Percentiles rank a stretch among this genome's conserved stretches.
phyloP scores from a whole-genome alignment of 2,888 invertebrate genomes.

The Eutolmus rufibarbis region DNA sequence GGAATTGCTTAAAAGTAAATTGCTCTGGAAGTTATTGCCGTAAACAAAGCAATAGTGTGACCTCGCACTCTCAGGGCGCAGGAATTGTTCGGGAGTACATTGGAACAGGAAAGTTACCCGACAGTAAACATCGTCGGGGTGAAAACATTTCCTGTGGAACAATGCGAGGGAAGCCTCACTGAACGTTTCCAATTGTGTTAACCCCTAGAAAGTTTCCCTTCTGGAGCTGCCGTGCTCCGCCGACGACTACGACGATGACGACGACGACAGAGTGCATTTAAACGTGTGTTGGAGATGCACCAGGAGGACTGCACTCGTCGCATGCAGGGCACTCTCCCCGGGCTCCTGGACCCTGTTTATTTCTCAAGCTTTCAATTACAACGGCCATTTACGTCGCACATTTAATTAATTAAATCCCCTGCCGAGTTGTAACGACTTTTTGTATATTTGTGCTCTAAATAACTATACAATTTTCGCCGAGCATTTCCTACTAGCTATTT shows the following conservation, averaged over 20 bases:
- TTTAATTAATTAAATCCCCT: constrained; percentile 35
- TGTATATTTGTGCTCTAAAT: constrained; percentile 21
- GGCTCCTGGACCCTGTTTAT: not conserved
- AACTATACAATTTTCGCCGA: constrained; percentile 13
- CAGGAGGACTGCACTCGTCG: not conserved
- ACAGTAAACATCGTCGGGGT: not conserved
- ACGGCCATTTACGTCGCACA: constrained; percentile 19
- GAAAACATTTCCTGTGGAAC: not conserved
- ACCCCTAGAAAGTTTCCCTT: not conserved
- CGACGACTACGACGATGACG: not conserved
- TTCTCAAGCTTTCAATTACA: not conserved
- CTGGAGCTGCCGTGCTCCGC: not conserved
- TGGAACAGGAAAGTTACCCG: not conserved
- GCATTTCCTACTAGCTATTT: not conserved
- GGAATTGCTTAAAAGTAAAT: not conserved
- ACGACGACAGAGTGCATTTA: not conserved
- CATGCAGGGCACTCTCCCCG: not conserved
- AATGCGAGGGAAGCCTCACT: not conserved
- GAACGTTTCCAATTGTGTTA: not conserved
- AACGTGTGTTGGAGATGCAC: not conserved
- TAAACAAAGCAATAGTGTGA: not conserved
- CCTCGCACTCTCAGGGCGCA: not conserved
- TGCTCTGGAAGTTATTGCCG: not conserved
- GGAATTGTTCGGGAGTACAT: not conserved
- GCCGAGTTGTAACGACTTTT: constrained; percentile 30